A percentile compares a stretch with the other conserved stretches of the same genome.
Evolutionary conservation across 2,113 vertebrate species (phyloP).

Genomic region (Odocoileus virginianus): DNA sequence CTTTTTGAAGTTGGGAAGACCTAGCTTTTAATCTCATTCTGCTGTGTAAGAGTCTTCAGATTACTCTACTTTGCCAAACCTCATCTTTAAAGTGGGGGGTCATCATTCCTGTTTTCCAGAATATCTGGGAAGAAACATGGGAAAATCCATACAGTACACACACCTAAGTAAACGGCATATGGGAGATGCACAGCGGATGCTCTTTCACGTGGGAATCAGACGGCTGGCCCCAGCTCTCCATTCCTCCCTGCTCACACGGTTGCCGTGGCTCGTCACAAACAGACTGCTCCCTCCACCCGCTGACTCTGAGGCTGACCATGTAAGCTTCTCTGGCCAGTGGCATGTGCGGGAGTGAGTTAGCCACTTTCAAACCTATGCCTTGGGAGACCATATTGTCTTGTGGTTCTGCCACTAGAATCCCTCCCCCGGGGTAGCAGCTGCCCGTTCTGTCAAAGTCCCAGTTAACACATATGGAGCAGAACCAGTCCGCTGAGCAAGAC

Average conservation of each 20-base stretch:
- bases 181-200: neutral
- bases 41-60: neutral
- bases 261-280: accelerated
- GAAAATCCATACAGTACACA: accelerated
- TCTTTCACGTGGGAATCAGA: accelerated
- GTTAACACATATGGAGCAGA: accelerated
- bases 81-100: neutral
- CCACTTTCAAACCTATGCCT: neutral
- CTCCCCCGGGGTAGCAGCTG: no score
- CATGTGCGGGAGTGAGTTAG: neutral
- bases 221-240: accelerated
- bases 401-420: neutral
- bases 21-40: neutral
- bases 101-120: neutral
- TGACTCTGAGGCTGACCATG: no score
- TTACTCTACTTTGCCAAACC: neutral
- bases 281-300: accelerated
- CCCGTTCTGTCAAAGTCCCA: neutral
- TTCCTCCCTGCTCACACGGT: no score
- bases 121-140: neutral
- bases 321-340: neutral
- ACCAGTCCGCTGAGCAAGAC: neutral
- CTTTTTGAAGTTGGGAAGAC: neutral
- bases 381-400: neutral
- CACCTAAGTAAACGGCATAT: accelerated